A percentile compares a stretch with the other conserved stretches of the same genome.
Evolutionary conservation across 2,888 invertebrate species (phyloP).

Genomic region (Calameuta idolon): DNA sequence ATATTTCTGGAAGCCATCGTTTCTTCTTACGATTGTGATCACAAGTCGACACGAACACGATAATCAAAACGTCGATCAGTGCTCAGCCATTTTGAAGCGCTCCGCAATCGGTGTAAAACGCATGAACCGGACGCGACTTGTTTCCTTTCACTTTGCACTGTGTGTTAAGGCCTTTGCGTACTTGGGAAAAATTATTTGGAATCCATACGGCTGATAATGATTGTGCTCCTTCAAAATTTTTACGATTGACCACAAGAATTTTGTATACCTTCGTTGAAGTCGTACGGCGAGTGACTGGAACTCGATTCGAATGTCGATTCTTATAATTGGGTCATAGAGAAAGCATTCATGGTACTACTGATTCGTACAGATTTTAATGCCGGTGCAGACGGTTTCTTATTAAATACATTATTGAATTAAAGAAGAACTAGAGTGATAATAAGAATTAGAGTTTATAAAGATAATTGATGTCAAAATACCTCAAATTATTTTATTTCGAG

Average conservation of each 20-base stretch:
- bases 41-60: background rate
- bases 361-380: background rate
- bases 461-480: background rate
- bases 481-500: background rate
- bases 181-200: slow-evolving; percentile 17
- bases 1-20: slow-evolving; percentile 16
- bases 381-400: background rate
- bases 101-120: slow-evolving; percentile 18
- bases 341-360: background rate
- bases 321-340: background rate
- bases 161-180: slow-evolving; percentile 38
- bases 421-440: background rate
- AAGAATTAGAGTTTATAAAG: background rate
- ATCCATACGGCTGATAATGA: background rate
- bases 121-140: slow-evolving; percentile 34
- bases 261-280: background rate
- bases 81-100: slow-evolving; percentile 59
- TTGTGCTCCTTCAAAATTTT: background rate
- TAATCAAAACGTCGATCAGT: slow-evolving; percentile 2
- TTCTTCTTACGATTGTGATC: background rate
- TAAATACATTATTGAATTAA: background rate
- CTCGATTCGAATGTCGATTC: background rate
- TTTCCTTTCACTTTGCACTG: slow-evolving; percentile 37
- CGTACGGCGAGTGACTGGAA: background rate
- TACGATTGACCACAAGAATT: background rate